Evolutionary conservation across 2,888 invertebrate genomes (phyloP), one percentile per base, ranked within the genome.

Genomic region (Drosophila sordidapex): DNA sequence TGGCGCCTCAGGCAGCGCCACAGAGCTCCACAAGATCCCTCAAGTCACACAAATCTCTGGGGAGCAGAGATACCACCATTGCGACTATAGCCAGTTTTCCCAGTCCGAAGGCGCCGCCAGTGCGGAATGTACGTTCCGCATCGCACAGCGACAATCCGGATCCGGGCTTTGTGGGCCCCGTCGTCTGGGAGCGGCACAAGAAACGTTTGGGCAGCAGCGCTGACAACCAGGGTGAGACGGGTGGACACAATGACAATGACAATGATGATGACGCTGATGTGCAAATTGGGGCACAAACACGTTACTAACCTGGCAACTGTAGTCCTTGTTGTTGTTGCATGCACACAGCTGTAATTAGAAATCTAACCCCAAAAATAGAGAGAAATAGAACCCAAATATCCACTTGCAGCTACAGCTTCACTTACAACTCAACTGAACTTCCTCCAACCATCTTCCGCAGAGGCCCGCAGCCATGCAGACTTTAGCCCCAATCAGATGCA

Each of bases 141-240:
- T 95, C 96, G 51, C 96, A 96, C 58, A 97, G 97, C 90, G 94
- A 96, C 58, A 96, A 95, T 81, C 95, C 95, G 52, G 97, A 97
- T 93, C 97, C 97, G 0, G 97, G 97, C 1, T 96, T 97, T 6
- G 95, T 97, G 38, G 97, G 97, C 0, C 97, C 97, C 0, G 93
- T 97, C 60, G 97, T 97, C 8, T 97, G 97, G 97, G 96, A 96
- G 91, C 94, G 96, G 68, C 96, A 96, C 89, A 95, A 96, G 88
- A 96, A 96, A 91, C 94, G 95, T 82, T 93, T 96, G 54, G 52
- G 74, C 70, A 83, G 82, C 72, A 87, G 83, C 53, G 81, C 82
- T 67, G 84, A 87, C 70, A 82, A 84, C 63, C 85, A 87, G 85
- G 85, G 85, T 86, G 85, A 86, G 85, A 56, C 82, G 82, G 89